Evolutionary conservation across 2,797 vertebrate genomes (phyloP).

Genomic region (Gymnopithys bicolor): DNA sequence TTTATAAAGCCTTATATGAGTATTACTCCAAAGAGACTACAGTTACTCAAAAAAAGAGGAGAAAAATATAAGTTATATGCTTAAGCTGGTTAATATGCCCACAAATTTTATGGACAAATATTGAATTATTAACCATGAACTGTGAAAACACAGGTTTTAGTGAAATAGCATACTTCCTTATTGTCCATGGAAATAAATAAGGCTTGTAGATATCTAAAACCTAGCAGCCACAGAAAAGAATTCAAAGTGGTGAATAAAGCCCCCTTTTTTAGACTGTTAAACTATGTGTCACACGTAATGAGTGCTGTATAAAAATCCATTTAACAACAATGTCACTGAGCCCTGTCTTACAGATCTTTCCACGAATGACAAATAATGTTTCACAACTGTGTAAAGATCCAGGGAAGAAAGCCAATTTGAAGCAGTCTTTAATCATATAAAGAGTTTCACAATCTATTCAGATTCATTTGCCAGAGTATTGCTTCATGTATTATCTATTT

Average conservation of each 20-base stretch:
- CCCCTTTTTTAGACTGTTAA: background rate
- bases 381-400: conserved; percentile 14
- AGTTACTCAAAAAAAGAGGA: background rate
- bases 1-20: background rate
- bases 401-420: conserved; percentile 10
- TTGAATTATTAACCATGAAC: background rate
- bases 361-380: background rate
- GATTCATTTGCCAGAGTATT: conserved; percentile 56
- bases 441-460: conserved; percentile 42
- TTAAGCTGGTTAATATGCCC: background rate
- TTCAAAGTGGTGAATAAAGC: background rate
- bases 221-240: background rate
- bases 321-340: background rate
- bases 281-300: background rate
- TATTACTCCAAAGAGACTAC: background rate
- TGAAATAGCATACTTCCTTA: background rate
- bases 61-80: background rate
- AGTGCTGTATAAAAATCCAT: background rate
- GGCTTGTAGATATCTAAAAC: background rate
- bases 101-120: background rate
- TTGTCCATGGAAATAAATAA: background rate
- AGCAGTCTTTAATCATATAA: conserved; percentile 31
- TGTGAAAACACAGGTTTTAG: background rate
- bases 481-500: conserved; percentile 65
- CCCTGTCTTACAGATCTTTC: background rate